Conservation (phyloP, 92 coral and sea anemone genomes). For the Paragorgia papillata region DNA sequence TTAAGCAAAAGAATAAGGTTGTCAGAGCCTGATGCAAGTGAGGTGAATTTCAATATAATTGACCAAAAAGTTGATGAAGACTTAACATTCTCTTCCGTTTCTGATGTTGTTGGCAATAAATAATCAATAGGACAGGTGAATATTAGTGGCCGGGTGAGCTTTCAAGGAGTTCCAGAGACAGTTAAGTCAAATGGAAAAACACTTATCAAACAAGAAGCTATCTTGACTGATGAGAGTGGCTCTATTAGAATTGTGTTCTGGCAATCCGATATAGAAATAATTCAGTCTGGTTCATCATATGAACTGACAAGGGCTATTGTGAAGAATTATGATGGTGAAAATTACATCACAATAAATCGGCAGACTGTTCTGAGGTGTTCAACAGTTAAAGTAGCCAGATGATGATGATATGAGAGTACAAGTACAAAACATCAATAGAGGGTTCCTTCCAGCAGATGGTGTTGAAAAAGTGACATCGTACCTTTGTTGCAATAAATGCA, state of each 20-base stretch:
- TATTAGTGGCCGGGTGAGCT: conserved; percentile 1
- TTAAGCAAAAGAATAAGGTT: conserved; percentile 38
- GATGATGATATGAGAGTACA: conserved; percentile 37
- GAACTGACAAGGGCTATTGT: conserved; percentile 37
- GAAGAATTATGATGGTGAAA: conserved; percentile 49
- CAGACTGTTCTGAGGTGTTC: conserved; percentile 31
- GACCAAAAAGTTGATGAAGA: conserved; percentile 5
- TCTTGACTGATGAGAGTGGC: conserved; percentile 56
- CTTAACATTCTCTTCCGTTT: not conserved
- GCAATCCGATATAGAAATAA: conserved; percentile 45
- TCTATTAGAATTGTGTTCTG: conserved; percentile 53
- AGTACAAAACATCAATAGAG: conserved; percentile 7
- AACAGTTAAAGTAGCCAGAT: conserved; percentile 29
- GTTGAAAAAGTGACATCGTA: conserved; percentile 47
- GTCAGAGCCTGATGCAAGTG: not conserved
- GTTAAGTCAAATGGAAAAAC: conserved; percentile 38
- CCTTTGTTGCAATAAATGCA: conserved; percentile 55
- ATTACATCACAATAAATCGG: conserved; percentile 49
- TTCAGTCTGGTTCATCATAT: conserved; percentile 48
- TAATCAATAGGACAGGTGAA: not conserved
- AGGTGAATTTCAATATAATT: conserved; percentile 11
- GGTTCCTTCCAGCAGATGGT: conserved; percentile 48
- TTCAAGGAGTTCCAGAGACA: conserved; percentile 8
- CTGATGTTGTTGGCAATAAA: not conserved
- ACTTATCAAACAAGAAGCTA: conserved; percentile 49